Base-by-base conservation (phyloP, 2,113 vertebrate species). In the Anoura caudifer region DNA sequence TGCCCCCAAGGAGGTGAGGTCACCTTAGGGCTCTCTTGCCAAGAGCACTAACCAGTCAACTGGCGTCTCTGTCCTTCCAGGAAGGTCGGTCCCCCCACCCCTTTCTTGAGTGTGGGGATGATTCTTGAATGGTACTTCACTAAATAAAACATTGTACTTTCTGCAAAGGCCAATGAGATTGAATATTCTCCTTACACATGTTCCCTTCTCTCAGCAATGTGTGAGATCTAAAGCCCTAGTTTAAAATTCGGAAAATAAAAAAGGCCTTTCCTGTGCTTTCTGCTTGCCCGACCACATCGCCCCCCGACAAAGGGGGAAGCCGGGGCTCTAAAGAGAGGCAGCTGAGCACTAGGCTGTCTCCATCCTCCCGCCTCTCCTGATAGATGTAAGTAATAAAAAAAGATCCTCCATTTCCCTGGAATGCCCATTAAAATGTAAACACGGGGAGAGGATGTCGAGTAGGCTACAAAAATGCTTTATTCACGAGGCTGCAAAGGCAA, bases 401-500 rank as follows among this genome's bases (percentile, higher is more conserved):
- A 95, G 97, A 95, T 52, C 94, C 91, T 97, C 97, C 96, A 81
- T 97, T 97, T 97, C 97, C 89, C 95, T 92, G 97, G 96, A 95
- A 96, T 56, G 92, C 95, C 98, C 97, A 98, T 98, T 98, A 98
- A 98, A 98, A 98, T 98, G 98, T 98, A 98, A 98, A 98, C 97
- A 95, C 90, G 87, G 93, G 76, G 86, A 96, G 84, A 95, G 94
- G 98, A 97, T 98, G 95, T 94, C 97, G 97, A 98, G 98, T 87
- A 95, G 97, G 95, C 96, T 96, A 98, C 98, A 98, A 97, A 98
- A 98, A 98, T 98, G 98, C 98, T 98, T 98, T 98, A 98, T 98
- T 97, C 97, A 77, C 67, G 73, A 94, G 95, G 45, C 92, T n/a
- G 93, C 77, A 61, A 86, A 75, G 50, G 70, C 5, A 90, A 85